Base-by-base conservation (phyloP, 1,140 invertebrate species). In the Radopholus similis region DNA sequence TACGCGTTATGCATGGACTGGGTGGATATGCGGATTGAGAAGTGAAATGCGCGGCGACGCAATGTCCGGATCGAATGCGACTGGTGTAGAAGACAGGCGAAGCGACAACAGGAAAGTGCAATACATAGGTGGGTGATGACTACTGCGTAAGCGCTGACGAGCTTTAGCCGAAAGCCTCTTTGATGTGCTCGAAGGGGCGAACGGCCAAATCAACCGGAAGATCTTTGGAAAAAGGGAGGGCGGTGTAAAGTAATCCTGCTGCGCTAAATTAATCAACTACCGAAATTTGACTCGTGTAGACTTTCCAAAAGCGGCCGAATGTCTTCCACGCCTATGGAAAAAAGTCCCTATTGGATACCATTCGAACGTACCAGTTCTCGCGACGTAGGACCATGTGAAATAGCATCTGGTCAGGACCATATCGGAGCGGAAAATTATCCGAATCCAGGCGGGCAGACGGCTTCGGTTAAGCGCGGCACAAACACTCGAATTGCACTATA, bases 151-250 rank as follows among this genome's bases (percentile, higher is more conserved):
- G n/a, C n/a, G n/a, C n/a, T n/a, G n/a, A n/a, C n/a, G n/a, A n/a
- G n/a, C 34, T 3, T 26, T 28, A 60, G 1, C 38, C 37, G 28
- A 96, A 97, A 72, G 93, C 93, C 85, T 97, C 93, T 85, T 92
- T 93, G 77, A 97, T 97, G 85, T 95, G 95, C 83, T 94, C 91
- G 82, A 98, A 93, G 76, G 94, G 93, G 80, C 91, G 87, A 53
- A 97, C 88, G 53, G 95, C 94, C 76, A 97, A 85, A 26, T 60
- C 58, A 8, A 60, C 58, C 2, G 58, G 58, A 15, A 60, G 47
- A 49, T 60, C 58, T 60, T 51, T 21, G 18, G 18, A 28, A 1
- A 28, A 28, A 13, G 18, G 30, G 9, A 21, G 9, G 18, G 47
- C 18, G n/a, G 34, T 44, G 42, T 58, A 4, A 13, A 26, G 0